Conservation (phyloP, 1,140 invertebrate species). For the Lepidurus packardi region DNA sequence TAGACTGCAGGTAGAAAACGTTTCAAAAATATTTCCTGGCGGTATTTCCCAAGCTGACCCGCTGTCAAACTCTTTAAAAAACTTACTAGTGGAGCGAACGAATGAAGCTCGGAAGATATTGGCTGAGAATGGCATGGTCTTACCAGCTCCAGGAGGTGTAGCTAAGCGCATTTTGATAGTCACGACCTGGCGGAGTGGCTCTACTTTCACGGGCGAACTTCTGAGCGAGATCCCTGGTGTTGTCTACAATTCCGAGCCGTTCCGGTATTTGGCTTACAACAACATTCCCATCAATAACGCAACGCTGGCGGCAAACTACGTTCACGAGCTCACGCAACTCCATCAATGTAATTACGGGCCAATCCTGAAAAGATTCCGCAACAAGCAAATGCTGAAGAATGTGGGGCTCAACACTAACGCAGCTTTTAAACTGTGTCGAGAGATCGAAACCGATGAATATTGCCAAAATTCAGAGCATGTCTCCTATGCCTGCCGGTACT, state of each 20-base stretch:
- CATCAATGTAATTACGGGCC: neutral
- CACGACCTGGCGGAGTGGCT: slow-evolving; percentile 77
- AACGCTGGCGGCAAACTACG: neutral
- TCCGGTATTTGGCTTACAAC: slow-evolving; percentile 54
- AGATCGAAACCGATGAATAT: neutral
- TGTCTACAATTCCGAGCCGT: slow-evolving; percentile 81
- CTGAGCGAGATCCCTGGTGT: slow-evolving; percentile 73
- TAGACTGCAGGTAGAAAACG: too few species aligned
- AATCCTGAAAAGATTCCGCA: neutral
- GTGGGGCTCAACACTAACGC: neutral
- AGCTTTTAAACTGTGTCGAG: neutral
- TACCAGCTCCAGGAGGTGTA: neutral
- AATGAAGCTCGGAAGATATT: neutral
- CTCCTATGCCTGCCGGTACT: neutral
- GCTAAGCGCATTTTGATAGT: slow-evolving; percentile 52
- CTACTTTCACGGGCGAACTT: slow-evolving; percentile 78
- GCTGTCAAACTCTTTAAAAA: too few species aligned
- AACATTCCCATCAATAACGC: neutral
- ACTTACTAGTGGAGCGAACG: neutral
- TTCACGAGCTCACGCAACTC: neutral
- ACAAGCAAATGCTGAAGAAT: neutral
- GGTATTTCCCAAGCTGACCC: too few species aligned
- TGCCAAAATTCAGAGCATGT: neutral
- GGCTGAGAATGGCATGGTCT: neutral
- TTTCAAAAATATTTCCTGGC: too few species aligned